Evolutionary conservation across 2,797 vertebrate species (phyloP).

Genomic region (Hyperoplus lanceolatus): DNA sequence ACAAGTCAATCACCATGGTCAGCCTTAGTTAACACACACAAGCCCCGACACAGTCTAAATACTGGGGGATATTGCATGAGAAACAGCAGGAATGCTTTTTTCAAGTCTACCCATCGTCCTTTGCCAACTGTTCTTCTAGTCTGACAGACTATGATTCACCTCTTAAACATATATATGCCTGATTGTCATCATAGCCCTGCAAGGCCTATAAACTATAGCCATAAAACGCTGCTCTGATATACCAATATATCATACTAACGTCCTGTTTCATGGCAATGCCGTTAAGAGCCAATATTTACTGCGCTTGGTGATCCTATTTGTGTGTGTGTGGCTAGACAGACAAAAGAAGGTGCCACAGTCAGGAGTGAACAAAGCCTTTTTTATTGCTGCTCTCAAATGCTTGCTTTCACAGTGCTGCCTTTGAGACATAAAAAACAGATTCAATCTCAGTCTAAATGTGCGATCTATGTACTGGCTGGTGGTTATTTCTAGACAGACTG

Average conservation of each 20-base stretch:
- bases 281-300: background rate
- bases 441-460: slow-evolving; percentile 10
- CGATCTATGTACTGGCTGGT: slow-evolving; percentile 10
- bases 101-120: slow-evolving; percentile 9
- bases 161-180: slow-evolving; percentile 38
- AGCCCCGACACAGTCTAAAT: background rate
- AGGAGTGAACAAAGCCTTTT: slow-evolving; percentile 26
- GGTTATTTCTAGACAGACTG: slow-evolving; percentile 38
- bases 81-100: background rate
- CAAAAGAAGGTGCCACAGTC: slow-evolving; percentile 9
- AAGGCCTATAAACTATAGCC: background rate
- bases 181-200: slow-evolving; percentile 21
- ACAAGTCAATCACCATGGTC: background rate
- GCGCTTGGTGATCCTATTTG: background rate
- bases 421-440: slow-evolving; percentile 45
- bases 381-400: slow-evolving; percentile 18
- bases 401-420: slow-evolving; percentile 22
- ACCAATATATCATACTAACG: slow-evolving; percentile 34
- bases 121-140: background rate
- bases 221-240: slow-evolving; percentile 38
- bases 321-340: slow-evolving; percentile 3
- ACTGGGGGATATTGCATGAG: background rate
- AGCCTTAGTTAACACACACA: background rate
- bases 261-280: slow-evolving; percentile 11
- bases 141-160: slow-evolving; percentile 52